Evolutionary conservation across 2,113 vertebrate species (phyloP).

Genomic region (Scytalopus superciliaris): DNA sequence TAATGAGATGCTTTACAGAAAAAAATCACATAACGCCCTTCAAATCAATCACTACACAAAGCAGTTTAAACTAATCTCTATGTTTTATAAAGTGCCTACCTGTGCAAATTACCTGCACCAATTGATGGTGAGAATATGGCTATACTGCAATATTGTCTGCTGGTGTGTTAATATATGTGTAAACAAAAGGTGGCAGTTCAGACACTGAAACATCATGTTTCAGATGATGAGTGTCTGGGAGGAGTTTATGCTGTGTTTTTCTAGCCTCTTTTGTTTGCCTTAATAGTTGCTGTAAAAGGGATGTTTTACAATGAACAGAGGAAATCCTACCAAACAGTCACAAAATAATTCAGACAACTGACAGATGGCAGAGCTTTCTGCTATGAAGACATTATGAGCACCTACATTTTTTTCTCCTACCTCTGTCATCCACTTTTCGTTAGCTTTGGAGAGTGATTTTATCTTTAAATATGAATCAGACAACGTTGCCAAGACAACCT

Average conservation of each 20-base stretch:
- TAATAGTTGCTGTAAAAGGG: background rate
- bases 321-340: background rate
- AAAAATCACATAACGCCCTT: background rate
- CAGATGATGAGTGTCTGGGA: background rate
- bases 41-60: background rate
- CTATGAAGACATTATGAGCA: background rate
- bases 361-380: slow-evolving; percentile 14
- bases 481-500: slow-evolving; percentile 26
- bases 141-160: background rate
- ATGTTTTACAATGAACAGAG: background rate
- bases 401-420: background rate
- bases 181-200: background rate
- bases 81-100: background rate
- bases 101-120: background rate
- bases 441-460: slow-evolving; percentile 8
- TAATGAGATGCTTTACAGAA: background rate
- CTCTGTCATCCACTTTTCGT: background rate
- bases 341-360: background rate
- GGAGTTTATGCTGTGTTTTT: background rate
- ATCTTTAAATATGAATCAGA: slow-evolving; percentile 38
- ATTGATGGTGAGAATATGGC: fast-evolving
- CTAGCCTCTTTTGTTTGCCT: background rate
- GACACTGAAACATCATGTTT: background rate
- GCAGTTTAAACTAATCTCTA: background rate
- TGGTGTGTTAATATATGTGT: background rate